Percentiles rank a stretch among this genome's conserved stretches.
Conservation (phyloP, 2,113 vertebrate genomes). For the Panthera tigris region DNA sequence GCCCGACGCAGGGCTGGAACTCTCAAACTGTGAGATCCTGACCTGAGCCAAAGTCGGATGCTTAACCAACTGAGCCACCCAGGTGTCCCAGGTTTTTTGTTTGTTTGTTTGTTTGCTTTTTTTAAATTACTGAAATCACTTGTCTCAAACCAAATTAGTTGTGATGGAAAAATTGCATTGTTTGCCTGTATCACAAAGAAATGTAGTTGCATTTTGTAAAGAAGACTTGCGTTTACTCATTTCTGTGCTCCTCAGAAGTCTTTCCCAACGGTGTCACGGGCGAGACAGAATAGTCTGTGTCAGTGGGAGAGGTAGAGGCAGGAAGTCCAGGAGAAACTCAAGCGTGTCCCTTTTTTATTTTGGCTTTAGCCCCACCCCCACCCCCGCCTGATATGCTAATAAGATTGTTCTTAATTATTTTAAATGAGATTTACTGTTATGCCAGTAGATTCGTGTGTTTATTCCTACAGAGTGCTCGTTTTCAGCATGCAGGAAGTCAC, state of each 20-base stretch:
- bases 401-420: background rate
- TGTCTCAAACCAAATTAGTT: background rate
- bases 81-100: too few species aligned
- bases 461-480: background rate
- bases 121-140: background rate
- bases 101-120: background rate
- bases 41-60: too few species aligned
- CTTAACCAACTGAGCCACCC: too few species aligned
- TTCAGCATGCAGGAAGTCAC: background rate
- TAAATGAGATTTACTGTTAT: background rate
- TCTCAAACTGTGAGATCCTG: too few species aligned
- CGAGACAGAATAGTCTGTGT: rapidly evolving
- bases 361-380: background rate
- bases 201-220: background rate
- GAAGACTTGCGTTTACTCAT: background rate
- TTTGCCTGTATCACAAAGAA: background rate
- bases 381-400: too few species aligned
- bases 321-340: background rate
- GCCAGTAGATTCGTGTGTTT: rapidly evolving
- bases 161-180: background rate
- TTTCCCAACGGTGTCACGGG: rapidly evolving
- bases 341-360: background rate
- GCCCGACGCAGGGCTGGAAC: too few species aligned
- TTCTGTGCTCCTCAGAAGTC: background rate
- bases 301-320: rapidly evolving